Conservation (phyloP, 1,140 invertebrate species). For the Drosophila sucinea region DNA sequence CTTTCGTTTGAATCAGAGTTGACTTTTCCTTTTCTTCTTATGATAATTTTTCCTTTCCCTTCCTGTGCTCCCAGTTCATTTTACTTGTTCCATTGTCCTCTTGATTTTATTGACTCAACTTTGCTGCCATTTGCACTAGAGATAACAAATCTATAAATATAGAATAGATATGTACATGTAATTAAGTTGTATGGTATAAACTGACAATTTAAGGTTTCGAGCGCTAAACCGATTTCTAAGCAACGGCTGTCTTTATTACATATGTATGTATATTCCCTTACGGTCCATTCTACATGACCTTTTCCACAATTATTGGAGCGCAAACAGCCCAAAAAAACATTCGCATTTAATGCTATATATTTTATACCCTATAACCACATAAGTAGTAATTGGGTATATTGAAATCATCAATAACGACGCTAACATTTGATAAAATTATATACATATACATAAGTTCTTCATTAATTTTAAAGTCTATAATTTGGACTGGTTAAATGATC, state of each 20-base stretch:
- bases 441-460: no score
- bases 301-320: conserved; percentile 71
- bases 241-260: conserved; percentile 35
- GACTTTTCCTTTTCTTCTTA: neutral
- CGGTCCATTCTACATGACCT: conserved; percentile 55
- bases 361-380: neutral
- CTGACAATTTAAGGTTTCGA: neutral
- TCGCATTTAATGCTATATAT: conserved; percentile 45
- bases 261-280: conserved; percentile 28
- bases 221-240: neutral
- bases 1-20: no score
- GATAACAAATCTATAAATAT: conserved; percentile 20
- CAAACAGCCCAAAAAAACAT: conserved; percentile 37
- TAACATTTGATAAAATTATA: no score
- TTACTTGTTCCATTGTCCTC: neutral
- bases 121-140: conserved; percentile 36
- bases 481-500: no score
- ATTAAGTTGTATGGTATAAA: conserved; percentile 26
- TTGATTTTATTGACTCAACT: conserved; percentile 40
- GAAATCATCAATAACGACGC: no score
- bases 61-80: no score
- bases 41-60: neutral
- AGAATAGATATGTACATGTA: conserved; percentile 14
- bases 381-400: no score
- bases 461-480: no score